Percentiles rank a stretch among this genome's conserved stretches.
Evolutionary conservation across 1,140 invertebrate genomes (phyloP).

Genomic region (Drosophila burlai): DNA sequence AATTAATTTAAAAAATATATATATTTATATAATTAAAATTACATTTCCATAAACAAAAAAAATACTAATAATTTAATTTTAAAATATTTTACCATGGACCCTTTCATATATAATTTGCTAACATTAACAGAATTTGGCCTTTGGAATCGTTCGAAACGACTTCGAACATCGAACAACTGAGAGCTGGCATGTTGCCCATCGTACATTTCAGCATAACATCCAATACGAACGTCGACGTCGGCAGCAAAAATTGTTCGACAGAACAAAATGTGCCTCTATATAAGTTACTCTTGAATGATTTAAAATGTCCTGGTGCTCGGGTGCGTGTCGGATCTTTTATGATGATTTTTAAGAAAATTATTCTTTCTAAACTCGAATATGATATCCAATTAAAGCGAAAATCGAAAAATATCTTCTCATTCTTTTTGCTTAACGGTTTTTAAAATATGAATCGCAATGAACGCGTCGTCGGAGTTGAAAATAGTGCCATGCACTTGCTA

Average conservation of each 20-base stretch:
- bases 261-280: not conserved
- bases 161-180: not conserved
- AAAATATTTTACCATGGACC: no score
- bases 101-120: no score
- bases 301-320: slow-evolving; percentile 9
- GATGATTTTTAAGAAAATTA: slow-evolving; percentile 1
- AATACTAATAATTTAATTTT: no score
- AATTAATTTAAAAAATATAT: no score
- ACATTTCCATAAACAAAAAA: no score
- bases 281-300: not conserved
- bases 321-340: slow-evolving; percentile 3
- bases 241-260: not conserved
- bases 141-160: no score
- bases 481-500: slow-evolving; percentile 2
- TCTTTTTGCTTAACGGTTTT: not conserved
- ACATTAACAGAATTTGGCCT: no score
- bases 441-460: not conserved
- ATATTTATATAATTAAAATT: no score
- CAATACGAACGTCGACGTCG: slow-evolving; percentile 1
- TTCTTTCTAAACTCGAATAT: not conserved
- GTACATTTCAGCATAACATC: not conserved
- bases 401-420: not conserved
- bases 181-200: not conserved
- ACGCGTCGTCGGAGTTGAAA: slow-evolving; percentile 2
- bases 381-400: not conserved